Evolutionary conservation across 30 jellyfish, hydroid and myxozoan species (phyloP), one percentile per base, ranked within the genome.

Genomic region (Hydractinia symbiolongicarpus): DNA sequence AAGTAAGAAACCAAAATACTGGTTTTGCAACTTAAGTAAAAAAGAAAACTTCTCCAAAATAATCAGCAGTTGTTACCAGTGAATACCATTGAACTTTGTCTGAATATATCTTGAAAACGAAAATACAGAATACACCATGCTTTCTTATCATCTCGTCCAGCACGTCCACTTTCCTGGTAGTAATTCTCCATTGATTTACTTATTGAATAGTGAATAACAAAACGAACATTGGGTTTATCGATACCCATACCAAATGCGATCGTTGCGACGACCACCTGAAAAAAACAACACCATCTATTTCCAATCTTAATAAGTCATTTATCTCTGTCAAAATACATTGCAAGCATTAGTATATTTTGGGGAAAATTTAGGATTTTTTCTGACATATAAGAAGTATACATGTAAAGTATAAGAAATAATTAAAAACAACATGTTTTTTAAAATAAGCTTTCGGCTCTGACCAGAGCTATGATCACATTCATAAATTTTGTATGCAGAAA

Each of bases 111-210:
- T 20, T 93, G 82, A 77, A 91, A 91, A 61, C 83, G 82, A 87
- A 81, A 91, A 83, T 76, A 91, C 30, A 86, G 82, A 69, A 91
- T 91, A 76, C 96, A 91, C 40, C 78, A 73, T 5, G 98, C 95
- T 19, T 67, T 85, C 5, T 75, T 68, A 53, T 80, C 95, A 55
- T 91, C 94, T 50, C 98, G 61, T 14, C 98, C 98, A 14, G 98
- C 98, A 44, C 98, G 83, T 40, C 98, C 98, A 79, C 95, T 91
- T 66, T 91, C 98, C 83, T 91, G 98, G 87, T 91, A 91, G 82
- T 81, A 91, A 56, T 91, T 91, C 62, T 86, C 96, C 61, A 91
- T 79, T 30, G 98, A 91, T 78, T 83, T 86, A 86, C 98, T 91
- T 21, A 87, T 82, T 7, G 98, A 77, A 81, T 86, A 78, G 70